Percentiles rank a stretch among this genome's conserved stretches.
phyloP scores from a whole-genome alignment of 2,113 vertebrate species.

The Sisor rabdophorus region DNA sequence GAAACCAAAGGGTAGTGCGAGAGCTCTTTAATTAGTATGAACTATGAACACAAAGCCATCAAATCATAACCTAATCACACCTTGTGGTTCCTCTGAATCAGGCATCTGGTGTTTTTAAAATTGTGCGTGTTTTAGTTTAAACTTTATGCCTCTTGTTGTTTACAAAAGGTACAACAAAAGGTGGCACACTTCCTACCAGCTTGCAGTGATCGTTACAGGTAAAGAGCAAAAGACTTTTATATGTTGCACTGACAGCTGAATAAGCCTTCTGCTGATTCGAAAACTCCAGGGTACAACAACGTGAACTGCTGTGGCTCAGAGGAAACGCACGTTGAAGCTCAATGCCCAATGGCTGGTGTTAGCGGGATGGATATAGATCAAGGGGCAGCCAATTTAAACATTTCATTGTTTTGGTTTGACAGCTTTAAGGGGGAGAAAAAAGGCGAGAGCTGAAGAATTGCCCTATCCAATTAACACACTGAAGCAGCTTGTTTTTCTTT shows the following conservation, averaged over 20 bases:
- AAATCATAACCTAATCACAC: neutral
- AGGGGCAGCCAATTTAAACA: conserved; percentile 52
- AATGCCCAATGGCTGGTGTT: conserved; percentile 16
- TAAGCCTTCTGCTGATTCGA: conserved; percentile 35
- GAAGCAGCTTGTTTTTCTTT: conserved; percentile 51
- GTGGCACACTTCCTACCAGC: conserved; percentile 6
- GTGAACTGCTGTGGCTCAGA: conserved; percentile 27
- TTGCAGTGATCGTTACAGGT: conserved; percentile 18
- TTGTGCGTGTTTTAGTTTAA: neutral
- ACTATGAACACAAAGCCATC: neutral
- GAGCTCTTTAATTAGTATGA: conserved; percentile 26
- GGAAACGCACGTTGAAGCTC: conserved; percentile 10
- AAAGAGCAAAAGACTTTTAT: conserved; percentile 23
- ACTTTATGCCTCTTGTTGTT: conserved; percentile 20
- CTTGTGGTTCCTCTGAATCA: neutral
- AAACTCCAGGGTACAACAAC: conserved; percentile 21
- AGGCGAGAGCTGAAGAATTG: conserved; percentile 65
- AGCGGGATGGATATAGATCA: conserved; percentile 41
- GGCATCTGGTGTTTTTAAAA: neutral
- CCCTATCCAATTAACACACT: conserved; percentile 70
- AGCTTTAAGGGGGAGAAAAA: conserved; percentile 54
- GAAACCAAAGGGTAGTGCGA: neutral
- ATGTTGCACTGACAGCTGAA: conserved; percentile 15
- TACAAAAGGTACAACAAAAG: conserved; percentile 15
- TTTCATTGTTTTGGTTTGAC: conserved; percentile 63